Percentiles rank a stretch among this genome's conserved stretches.
Evolutionary conservation across 1,140 invertebrate species (phyloP).

Genomic region (Dinoponera quadriceps): DNA sequence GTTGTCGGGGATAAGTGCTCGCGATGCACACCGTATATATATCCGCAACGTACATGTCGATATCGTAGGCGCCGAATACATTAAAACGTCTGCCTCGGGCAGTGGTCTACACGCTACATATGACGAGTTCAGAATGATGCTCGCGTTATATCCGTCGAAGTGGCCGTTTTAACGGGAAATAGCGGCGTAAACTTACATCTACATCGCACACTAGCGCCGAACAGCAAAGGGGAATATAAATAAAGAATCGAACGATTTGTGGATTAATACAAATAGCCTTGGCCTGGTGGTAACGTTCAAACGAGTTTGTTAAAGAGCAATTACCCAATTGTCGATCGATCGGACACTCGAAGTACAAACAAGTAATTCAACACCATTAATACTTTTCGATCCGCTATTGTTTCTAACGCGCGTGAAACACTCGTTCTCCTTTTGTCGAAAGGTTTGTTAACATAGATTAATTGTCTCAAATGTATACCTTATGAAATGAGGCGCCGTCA

Average conservation of each 20-base stretch:
- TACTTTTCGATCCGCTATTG: background rate
- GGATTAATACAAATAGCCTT: background rate
- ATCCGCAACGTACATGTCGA: conserved; percentile 57
- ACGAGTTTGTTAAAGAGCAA: background rate
- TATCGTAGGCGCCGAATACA: conserved; percentile 73
- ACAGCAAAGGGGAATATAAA: background rate
- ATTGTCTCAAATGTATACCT: background rate
- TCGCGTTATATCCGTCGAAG: background rate
- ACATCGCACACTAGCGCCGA: background rate
- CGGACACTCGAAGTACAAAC: background rate
- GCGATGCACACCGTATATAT: background rate
- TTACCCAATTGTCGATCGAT: background rate
- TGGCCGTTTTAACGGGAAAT: conserved; percentile 27
- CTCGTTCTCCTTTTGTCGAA: too few species aligned
- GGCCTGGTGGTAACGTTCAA: background rate
- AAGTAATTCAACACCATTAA: background rate
- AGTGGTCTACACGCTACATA: conserved; percentile 3
- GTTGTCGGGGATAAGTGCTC: background rate
- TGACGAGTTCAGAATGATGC: conserved; percentile 17
- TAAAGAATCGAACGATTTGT: background rate
- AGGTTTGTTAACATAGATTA: background rate
- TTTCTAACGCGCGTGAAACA: background rate
- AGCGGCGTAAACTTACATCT: conserved; percentile 16
- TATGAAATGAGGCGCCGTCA: background rate
- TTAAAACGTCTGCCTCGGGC: conserved; percentile 65